These are phyloP conservation scores for Heliconius erato DNA, from an alignment of 2,888 invertebrate species.

Conservation along the genomic window DNA sequence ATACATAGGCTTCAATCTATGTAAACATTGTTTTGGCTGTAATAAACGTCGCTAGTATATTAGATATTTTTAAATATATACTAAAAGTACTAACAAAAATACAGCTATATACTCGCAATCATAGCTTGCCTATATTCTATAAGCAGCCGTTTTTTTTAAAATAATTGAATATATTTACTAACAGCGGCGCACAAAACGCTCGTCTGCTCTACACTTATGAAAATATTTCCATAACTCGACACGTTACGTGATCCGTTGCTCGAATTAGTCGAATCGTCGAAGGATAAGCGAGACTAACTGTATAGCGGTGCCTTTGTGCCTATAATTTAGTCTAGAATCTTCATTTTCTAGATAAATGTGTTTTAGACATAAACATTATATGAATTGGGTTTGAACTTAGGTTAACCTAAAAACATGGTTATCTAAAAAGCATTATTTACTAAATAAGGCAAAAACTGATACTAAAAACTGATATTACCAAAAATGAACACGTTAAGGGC, in stretches of 20 bases:
- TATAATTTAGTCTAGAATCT: slow-evolving; percentile 9
- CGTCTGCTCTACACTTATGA: slow-evolving; percentile 45
- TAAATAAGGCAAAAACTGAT: background rate
- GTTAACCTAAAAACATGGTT: slow-evolving; percentile 5
- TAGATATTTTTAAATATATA: too few relatives aligned
- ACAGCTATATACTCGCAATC: background rate
- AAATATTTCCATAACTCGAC: slow-evolving; percentile 38
- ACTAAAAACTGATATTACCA: too few relatives aligned
- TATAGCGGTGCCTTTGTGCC: slow-evolving; percentile 43
- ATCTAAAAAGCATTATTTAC: background rate
- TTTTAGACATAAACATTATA: slow-evolving; percentile 10
- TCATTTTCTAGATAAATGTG: slow-evolving; percentile 18
- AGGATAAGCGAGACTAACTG: slow-evolving; percentile 49
- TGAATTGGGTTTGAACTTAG: slow-evolving; percentile 4
- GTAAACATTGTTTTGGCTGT: too few relatives aligned
- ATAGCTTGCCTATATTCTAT: background rate
- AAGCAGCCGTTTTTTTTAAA: background rate
- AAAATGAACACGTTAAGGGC: too few relatives aligned
- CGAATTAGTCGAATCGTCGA: slow-evolving; percentile 64
- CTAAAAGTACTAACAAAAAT: too few relatives aligned
- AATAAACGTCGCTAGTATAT: too few relatives aligned
- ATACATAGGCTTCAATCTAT: too few relatives aligned
- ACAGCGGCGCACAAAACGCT: slow-evolving; percentile 42
- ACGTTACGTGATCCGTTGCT: slow-evolving; percentile 60
- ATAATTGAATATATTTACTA: background rate